Base-by-base conservation (phyloP, 2,888 invertebrate genomes). In the Latrodectus hesperus region DNA sequence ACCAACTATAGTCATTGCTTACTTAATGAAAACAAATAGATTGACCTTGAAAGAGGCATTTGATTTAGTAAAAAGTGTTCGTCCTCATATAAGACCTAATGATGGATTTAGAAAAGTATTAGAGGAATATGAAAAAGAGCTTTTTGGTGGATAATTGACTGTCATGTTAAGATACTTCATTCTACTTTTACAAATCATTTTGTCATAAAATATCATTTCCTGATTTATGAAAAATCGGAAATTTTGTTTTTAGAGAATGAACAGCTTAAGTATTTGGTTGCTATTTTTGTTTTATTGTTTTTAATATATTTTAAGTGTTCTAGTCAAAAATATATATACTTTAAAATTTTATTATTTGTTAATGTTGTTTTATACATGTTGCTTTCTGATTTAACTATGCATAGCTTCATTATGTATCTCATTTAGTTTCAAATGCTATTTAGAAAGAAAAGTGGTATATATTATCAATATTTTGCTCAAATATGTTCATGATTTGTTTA, bases 71-170 rank as follows among this genome's bases (percentile, higher is more conserved):
- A 92, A 91, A 82, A 90, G 90, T 68, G 91, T 91, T 79, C 90
- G 92, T 53, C 91, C 92, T 14, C 89, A 90, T 16, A 90, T 91
- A 11, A 90, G 91, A 80, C 92, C 92, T n/a, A 92, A 92, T 89
- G 91, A 91, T 79, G 92, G 92, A 8, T 92, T 92, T 88, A 90
- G 91, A 80, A 89, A 90, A 53, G 92, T 92, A 85, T 90, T 92
- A 51, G 89, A 91, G 88, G 90, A 91, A 53, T 92, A 86, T 73
- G 89, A 90, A n/a, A 88, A 81, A 65, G 84, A 90, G 78, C 22
- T 89, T 0, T 55, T 75, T 38, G 49, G 26, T 38, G 4, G 4
- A 38, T 38, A 38, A 38, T 38, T 5, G 1, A 16, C 26, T 68
- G 11, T 53, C 6, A 77, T 53, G 5, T 22, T 49, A 14, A 65